Conservation (phyloP, 2,113 vertebrate genomes). For the Mormoops blainvillei region DNA sequence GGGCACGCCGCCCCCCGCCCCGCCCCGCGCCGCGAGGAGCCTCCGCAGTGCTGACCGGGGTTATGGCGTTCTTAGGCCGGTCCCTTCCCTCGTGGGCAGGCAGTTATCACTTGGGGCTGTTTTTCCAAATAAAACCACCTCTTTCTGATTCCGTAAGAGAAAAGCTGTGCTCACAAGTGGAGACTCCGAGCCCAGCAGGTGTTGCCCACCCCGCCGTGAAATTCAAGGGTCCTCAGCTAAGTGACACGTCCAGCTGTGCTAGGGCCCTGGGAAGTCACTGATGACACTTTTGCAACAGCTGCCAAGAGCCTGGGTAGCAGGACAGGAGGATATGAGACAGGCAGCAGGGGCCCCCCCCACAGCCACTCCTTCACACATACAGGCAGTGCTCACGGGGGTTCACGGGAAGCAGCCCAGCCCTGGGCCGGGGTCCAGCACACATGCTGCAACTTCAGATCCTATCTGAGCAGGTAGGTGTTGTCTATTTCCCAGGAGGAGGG, state of each 20-base stretch:
- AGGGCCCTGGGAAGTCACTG: not conserved
- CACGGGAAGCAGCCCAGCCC: conserved; percentile 16
- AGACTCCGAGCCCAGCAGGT: not conserved
- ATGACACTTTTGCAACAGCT: not conserved
- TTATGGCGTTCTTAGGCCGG: not conserved
- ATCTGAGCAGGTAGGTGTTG: not conserved
- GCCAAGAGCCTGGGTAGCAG: not conserved
- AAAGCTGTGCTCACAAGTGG: not conserved
- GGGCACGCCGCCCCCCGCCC: too few relatives aligned
- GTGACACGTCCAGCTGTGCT: too few relatives aligned
- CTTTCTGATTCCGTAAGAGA: not conserved
- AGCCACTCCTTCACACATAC: not conserved
- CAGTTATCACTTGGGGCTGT: not conserved
- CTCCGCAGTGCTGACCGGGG: not conserved
- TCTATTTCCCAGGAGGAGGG: not conserved
- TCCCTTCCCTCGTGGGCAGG: not conserved
- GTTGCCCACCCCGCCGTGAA: not conserved
- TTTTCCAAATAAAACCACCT: not conserved
- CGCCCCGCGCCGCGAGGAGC: not conserved
- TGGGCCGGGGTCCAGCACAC: not conserved
- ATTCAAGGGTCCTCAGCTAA: not conserved
- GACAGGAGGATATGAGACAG: not conserved
- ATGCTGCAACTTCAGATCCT: not conserved
- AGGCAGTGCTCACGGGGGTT: not conserved
- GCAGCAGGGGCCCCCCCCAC: not conserved